Percentiles rank a stretch among this genome's conserved stretches.
These are phyloP conservation scores for Atopsyche davidsoni DNA, from an alignment of 1,140 invertebrate species.

Conservation along the genomic window DNA sequence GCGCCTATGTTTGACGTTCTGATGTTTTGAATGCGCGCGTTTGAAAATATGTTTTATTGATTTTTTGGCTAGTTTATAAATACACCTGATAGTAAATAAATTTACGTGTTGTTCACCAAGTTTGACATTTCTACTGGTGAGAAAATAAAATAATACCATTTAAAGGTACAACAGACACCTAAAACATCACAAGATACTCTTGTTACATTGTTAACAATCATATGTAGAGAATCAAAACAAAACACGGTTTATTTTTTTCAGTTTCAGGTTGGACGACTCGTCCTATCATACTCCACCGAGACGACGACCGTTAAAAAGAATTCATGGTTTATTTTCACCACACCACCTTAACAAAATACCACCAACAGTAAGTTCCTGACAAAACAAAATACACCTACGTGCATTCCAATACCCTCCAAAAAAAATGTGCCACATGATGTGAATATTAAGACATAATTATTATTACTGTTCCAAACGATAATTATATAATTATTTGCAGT, in stretches of 20 bases:
- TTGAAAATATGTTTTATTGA: constrained; percentile 21
- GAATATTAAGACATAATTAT: too few species aligned
- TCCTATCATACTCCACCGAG: constrained; percentile 1
- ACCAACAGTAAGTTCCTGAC: constrained; percentile 10
- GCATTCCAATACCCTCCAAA: too few species aligned
- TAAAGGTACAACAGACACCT: too few species aligned
- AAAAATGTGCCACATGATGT: too few species aligned
- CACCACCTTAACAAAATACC: constrained; percentile 12
- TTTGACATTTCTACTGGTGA: constrained; percentile 4
- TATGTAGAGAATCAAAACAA: too few species aligned
- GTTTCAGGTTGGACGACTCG: constrained; percentile 10
- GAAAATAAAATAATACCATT: too few species aligned
- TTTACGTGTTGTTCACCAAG: constrained; percentile 12
- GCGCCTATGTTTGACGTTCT: too few species aligned
- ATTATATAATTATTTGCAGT: too few species aligned
- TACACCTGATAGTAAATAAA: constrained; percentile 23
- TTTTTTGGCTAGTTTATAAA: constrained; percentile 22
- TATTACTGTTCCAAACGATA: too few species aligned
- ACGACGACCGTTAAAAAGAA: constrained; percentile 9
- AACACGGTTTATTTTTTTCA: constrained; percentile 11
- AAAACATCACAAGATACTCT: too few species aligned
- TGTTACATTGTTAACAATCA: too few species aligned
- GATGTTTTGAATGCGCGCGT: constrained; percentile 21
- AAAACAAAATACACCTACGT: too few species aligned
- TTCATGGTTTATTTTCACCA: constrained; percentile 16